phyloP scores from a whole-genome alignment of 2,888 invertebrate species.

The Synergus japonicus region DNA sequence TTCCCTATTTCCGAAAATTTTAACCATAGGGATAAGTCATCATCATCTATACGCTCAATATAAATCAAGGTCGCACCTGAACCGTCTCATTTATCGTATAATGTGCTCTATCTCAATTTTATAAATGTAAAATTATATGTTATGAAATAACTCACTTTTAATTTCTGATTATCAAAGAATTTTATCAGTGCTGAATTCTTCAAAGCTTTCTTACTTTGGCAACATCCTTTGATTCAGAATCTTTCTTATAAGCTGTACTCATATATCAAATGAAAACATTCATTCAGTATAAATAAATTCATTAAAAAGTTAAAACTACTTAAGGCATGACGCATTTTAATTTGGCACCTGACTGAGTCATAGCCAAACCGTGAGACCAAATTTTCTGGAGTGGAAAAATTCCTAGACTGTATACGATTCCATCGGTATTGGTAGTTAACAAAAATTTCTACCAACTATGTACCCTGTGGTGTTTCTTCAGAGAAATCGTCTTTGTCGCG shows the following conservation, averaged over 20 bases:
- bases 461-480: not conserved
- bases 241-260: too few relatives aligned
- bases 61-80: not conserved
- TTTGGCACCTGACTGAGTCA: constrained; percentile 21
- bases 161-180: not conserved
- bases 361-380: constrained; percentile 14
- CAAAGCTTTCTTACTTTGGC: not conserved
- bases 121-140: not conserved
- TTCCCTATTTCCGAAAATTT: not conserved
- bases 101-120: not conserved
- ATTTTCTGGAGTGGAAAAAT: not conserved
- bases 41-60: not conserved
- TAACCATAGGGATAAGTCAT: not conserved
- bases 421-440: not conserved
- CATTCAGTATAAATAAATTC: not conserved
- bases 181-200: not conserved
- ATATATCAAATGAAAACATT: too few relatives aligned
- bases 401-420: not conserved
- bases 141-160: not conserved
- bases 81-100: not conserved
- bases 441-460: constrained; percentile 2
- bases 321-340: constrained; percentile 26
- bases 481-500: not conserved
- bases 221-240: not conserved
- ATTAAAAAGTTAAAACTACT: not conserved